A percentile compares a stretch with the other conserved stretches of the same genome.
phyloP scores from a whole-genome alignment of 2,888 invertebrate species.

The Hydraecia micacea region DNA sequence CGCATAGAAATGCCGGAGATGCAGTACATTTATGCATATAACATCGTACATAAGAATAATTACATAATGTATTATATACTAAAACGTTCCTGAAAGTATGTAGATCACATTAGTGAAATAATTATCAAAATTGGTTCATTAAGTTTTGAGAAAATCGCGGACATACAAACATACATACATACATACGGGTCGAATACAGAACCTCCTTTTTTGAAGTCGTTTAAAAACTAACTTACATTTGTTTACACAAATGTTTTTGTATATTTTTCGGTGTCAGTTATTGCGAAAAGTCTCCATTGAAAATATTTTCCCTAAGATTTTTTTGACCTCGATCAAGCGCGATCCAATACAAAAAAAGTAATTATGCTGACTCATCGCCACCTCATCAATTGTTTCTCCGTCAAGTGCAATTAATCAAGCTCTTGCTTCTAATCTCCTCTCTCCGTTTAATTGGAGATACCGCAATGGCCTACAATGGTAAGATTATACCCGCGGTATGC shows the following conservation, averaged over 20 bases:
- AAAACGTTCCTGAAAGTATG: too few species aligned
- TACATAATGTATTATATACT: too few species aligned
- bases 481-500: neutral
- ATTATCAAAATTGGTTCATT: too few species aligned
- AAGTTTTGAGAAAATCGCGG: too few species aligned
- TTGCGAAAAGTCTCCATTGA: neutral
- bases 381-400: neutral
- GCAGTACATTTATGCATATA: too few species aligned
- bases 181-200: too few species aligned
- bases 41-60: too few species aligned
- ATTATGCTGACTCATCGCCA: neutral
- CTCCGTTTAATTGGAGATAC: neutral
- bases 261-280: neutral
- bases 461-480: neutral
- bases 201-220: too few species aligned
- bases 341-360: neutral
- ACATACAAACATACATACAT: too few species aligned
- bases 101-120: too few species aligned
- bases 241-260: neutral
- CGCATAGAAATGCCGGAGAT: too few species aligned
- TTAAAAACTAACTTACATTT: neutral
- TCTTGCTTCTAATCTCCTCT: neutral
- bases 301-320: neutral
- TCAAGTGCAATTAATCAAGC: neutral
- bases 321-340: too few species aligned